Conservation (phyloP, 2,888 invertebrate genomes). For the Cinara cedri region DNA sequence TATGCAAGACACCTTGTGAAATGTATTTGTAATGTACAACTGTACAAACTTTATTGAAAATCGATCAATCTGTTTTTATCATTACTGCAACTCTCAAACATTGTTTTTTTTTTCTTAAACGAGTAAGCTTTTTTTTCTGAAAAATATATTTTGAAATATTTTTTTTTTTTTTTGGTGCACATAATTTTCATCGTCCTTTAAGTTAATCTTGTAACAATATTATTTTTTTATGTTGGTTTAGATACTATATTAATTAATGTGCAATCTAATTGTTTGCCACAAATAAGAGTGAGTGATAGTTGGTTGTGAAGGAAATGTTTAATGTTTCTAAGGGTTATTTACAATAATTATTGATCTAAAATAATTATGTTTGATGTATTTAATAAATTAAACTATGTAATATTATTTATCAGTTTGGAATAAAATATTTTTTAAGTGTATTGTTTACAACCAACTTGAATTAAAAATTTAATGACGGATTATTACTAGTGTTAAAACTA, state of each 20-base stretch:
- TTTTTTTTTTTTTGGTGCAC: neutral
- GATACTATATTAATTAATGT: conserved; percentile 8
- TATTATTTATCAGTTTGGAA: no score
- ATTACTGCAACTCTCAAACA: no score
- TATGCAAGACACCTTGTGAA: no score
- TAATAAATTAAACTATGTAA: no score
- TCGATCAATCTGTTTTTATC: neutral
- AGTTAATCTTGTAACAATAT: conserved; percentile 21
- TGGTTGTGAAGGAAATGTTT: conserved; percentile 52
- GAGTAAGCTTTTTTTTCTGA: no score
- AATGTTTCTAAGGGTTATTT: conserved; percentile 28
- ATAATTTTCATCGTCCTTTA: conserved; percentile 12
- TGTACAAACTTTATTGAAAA: neutral
- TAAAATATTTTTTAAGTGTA: no score
- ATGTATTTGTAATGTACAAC: no score
- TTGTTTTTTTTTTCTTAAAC: no score
- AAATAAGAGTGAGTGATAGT: conserved; percentile 18
- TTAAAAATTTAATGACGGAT: no score
- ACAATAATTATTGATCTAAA: neutral
- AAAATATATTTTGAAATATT: neutral
- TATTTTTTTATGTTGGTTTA: conserved; percentile 10
- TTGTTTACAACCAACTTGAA: no score
- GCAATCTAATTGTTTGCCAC: neutral
- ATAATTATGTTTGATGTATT: conserved; percentile 10
- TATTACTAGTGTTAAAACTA: neutral